Evolutionary conservation across 2,888 invertebrate species (phyloP).

Genomic region (Andrena bicolor): DNA sequence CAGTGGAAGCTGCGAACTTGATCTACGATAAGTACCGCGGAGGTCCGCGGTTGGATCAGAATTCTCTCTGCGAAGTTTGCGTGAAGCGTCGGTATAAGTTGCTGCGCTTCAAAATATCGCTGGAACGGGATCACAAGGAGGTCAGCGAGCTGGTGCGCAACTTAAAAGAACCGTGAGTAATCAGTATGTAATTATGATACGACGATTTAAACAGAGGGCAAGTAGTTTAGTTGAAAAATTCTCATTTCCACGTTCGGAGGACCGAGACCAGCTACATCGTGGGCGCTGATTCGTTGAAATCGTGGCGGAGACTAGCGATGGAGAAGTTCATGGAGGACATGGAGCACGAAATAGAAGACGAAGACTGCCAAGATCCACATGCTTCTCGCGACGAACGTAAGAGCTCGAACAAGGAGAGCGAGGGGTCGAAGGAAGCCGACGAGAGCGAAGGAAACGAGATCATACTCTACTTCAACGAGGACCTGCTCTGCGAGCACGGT

Average conservation of each 20-base stretch:
- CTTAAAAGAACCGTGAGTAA: slow-evolving; percentile 80
- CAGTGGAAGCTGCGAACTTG: slow-evolving; percentile 81
- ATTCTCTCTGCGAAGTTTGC: slow-evolving; percentile 84
- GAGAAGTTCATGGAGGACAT: slow-evolving; percentile 78
- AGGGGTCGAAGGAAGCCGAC: slow-evolving; percentile 64
- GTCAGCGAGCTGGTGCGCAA: slow-evolving; percentile 84
- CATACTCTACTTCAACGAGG: slow-evolving; percentile 86
- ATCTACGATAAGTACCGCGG: slow-evolving; percentile 85
- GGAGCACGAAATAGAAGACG: slow-evolving; percentile 75
- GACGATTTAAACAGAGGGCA: background rate
- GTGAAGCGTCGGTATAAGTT: slow-evolving; percentile 85
- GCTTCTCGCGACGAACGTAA: slow-evolving; percentile 57
- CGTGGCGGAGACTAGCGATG: slow-evolving; percentile 86
- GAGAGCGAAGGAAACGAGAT: slow-evolving; percentile 78
- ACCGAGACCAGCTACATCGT: slow-evolving; percentile 85
- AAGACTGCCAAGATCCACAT: slow-evolving; percentile 49
- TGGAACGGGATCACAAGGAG: slow-evolving; percentile 86
- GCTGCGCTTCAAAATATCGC: slow-evolving; percentile 84
- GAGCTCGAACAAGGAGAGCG: slow-evolving; percentile 67
- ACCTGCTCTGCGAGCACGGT: slow-evolving; percentile 86
- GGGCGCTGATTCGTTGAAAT: slow-evolving; percentile 86
- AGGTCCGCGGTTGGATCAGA: slow-evolving; percentile 84
- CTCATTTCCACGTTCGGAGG: slow-evolving; percentile 62
- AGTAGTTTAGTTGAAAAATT: background rate
- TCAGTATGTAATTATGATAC: background rate